A percentile compares a stretch with the other conserved stretches of the same genome.
Evolutionary conservation across 2,888 invertebrate species (phyloP).

Genomic region (Diogma glabrata): DNA sequence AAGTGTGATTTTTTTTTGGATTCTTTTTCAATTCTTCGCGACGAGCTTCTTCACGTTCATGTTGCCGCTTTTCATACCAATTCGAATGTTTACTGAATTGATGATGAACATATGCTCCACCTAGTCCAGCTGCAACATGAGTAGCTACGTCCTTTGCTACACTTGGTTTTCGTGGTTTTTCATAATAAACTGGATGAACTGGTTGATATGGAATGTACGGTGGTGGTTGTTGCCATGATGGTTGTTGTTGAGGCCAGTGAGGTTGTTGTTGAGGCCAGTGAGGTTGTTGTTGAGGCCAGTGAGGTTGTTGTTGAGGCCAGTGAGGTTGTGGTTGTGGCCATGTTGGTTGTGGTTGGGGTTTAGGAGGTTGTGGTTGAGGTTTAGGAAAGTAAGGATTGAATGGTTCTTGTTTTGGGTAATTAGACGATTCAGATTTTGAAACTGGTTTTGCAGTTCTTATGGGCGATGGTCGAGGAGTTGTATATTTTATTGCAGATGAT

Average conservation of each 20-base stretch:
- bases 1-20: background rate
- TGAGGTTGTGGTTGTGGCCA: background rate
- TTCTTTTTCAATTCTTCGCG: no score
- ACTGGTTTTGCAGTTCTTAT: background rate
- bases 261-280: background rate
- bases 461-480: background rate
- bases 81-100: background rate
- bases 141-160: background rate
- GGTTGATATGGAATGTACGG: background rate
- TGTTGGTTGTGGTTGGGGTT: background rate
- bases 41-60: background rate
- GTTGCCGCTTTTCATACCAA: background rate
- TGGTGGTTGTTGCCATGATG: background rate
- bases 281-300: background rate
- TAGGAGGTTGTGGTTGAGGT: background rate
- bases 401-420: background rate
- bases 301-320: conserved; percentile 1
- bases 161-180: background rate
- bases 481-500: no score
- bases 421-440: no score
- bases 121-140: conserved; percentile 1
- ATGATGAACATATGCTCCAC: conserved; percentile 5
- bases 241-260: background rate
- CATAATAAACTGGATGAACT: background rate
- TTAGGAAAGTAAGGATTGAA: background rate